Evolutionary conservation across 2,888 invertebrate species (phyloP).

Genomic region (Achlya flavicornis): DNA sequence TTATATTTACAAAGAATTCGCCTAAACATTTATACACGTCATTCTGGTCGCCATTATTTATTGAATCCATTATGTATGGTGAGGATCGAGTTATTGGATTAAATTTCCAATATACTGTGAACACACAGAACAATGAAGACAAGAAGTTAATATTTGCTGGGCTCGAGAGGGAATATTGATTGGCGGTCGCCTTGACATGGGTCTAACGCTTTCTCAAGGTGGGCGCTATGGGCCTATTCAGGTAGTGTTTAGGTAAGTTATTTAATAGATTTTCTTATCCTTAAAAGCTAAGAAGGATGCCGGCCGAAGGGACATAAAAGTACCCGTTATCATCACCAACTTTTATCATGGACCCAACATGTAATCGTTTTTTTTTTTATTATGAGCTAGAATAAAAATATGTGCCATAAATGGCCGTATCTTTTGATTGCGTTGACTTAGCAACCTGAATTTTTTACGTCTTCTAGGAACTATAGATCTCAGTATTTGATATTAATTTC

Average conservation of each 20-base stretch:
- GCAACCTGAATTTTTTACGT: too few relatives aligned
- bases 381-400: too few relatives aligned
- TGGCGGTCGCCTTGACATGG: conserved; percentile 59
- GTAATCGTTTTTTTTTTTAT: too few relatives aligned
- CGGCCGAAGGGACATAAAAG: too few relatives aligned
- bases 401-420: too few relatives aligned
- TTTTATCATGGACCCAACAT: too few relatives aligned
- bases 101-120: conserved; percentile 12
- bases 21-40: not conserved
- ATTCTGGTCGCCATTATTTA: not conserved
- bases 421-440: too few relatives aligned
- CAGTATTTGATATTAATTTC: too few relatives aligned
- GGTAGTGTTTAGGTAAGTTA: not conserved
- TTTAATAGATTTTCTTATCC: not conserved
- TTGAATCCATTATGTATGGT: not conserved
- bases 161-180: conserved; percentile 57
- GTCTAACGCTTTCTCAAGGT: conserved; percentile 41
- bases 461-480: too few relatives aligned
- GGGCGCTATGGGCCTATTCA: not conserved
- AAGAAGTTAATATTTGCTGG: conserved; percentile 60
- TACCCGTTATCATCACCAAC: too few relatives aligned
- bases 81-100: conserved; percentile 7
- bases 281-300: not conserved
- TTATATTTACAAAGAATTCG: not conserved
- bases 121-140: conserved; percentile 14